Conservation (phyloP, 2,113 vertebrate species). For the Seriola dumerili region DNA sequence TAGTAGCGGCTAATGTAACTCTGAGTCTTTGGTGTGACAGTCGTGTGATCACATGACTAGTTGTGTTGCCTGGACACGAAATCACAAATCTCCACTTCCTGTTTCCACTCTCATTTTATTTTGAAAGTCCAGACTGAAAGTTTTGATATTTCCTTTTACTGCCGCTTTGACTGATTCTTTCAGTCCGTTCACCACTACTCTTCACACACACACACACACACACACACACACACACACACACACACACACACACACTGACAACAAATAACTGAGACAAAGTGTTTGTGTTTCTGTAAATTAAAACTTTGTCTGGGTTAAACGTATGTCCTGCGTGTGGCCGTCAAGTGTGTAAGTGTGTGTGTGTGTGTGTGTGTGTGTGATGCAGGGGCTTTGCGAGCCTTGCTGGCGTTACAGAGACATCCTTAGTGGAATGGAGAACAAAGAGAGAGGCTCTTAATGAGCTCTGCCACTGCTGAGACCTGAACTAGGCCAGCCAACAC, state of each 20-base stretch:
- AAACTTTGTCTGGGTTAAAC: slow-evolving; percentile 17
- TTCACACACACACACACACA: neutral
- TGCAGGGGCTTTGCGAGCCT: slow-evolving; percentile 28
- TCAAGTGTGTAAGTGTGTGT: slow-evolving; percentile 34
- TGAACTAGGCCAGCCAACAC: slow-evolving; percentile 79
- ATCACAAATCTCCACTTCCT: too few relatives aligned
- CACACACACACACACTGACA: neutral
- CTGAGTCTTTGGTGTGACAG: too few relatives aligned
- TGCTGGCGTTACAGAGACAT: slow-evolving; percentile 63
- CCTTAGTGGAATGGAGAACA: slow-evolving; percentile 75
- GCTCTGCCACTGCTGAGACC: slow-evolving; percentile 68
- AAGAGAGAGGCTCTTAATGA: slow-evolving; percentile 78
- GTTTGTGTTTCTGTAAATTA: slow-evolving; percentile 7
- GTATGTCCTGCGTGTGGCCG: slow-evolving; percentile 14
- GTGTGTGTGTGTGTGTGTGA: slow-evolving; percentile 30
- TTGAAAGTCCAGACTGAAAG: too few relatives aligned
- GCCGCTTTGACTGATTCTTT: too few relatives aligned
- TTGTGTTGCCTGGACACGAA: too few relatives aligned
- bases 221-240: neutral
- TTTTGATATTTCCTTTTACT: too few relatives aligned
- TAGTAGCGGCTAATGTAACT: too few relatives aligned
- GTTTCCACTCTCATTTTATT: too few relatives aligned
- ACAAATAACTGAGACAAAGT: neutral
- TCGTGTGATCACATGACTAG: too few relatives aligned
- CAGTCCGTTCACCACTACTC: too few relatives aligned